A percentile compares a stretch with the other conserved stretches of the same genome.
Conservation (phyloP, 2,888 invertebrate genomes). For the Sinohyriopsis cumingii region DNA sequence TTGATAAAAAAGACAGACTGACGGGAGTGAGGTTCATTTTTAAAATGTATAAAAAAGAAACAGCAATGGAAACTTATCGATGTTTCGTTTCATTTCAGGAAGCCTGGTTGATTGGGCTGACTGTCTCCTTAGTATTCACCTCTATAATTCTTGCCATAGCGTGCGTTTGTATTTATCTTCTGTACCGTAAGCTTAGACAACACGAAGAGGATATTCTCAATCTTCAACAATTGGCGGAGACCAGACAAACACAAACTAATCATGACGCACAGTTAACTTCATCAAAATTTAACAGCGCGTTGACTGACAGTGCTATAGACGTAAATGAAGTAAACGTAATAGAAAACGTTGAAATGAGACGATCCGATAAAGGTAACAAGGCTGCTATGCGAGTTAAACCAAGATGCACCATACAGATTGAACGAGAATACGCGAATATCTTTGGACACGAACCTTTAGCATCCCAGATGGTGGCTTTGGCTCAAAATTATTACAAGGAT, state of each 20-base stretch:
- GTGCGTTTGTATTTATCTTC: constrained; percentile 5
- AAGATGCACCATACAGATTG: constrained; percentile 15
- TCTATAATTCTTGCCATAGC: too few relatives aligned
- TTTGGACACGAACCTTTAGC: constrained; percentile 23
- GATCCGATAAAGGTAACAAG: constrained; percentile 2
- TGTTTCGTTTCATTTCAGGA: too few relatives aligned
- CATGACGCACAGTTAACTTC: not conserved
- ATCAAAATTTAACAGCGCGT: not conserved
- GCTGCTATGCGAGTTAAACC: not conserved
- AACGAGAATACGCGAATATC: constrained; percentile 20
- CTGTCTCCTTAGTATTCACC: too few relatives aligned
- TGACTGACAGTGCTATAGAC: constrained; percentile 22
- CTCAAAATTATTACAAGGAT: constrained; percentile 25
- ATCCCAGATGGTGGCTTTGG: constrained; percentile 24
- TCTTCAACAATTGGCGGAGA: constrained; percentile 10
- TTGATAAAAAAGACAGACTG: too few relatives aligned
- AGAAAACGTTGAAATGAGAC: not conserved
- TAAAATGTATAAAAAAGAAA: too few relatives aligned
- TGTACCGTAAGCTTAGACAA: constrained; percentile 19
- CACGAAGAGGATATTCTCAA: constrained; percentile 19
- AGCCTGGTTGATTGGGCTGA: too few relatives aligned
- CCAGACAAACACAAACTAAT: not conserved
- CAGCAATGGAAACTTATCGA: too few relatives aligned
- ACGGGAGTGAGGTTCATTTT: too few relatives aligned
- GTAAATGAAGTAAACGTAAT: constrained; percentile 14